phyloP scores from a whole-genome alignment of 2,113 vertebrate genomes.

The Planiliza haematocheilus region DNA sequence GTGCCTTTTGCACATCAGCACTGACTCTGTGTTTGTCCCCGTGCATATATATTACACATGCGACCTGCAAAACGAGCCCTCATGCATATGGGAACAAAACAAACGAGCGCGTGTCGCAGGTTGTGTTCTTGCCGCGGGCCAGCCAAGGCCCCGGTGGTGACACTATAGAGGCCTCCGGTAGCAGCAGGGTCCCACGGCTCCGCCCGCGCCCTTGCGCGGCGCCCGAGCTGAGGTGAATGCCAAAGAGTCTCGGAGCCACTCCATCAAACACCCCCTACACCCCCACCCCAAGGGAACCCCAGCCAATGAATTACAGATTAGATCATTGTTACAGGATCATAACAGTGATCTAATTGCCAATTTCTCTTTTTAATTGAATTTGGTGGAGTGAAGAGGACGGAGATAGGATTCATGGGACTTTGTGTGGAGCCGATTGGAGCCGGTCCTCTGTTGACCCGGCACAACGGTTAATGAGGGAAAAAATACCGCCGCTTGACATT shows the following conservation, averaged over 20 bases:
- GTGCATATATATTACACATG: not conserved
- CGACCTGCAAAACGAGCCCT: slow-evolving; percentile 28
- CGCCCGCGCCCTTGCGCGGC: slow-evolving; percentile 18
- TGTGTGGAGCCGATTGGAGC: slow-evolving; percentile 58
- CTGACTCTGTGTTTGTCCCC: slow-evolving; percentile 8
- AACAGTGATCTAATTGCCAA: slow-evolving; percentile 86
- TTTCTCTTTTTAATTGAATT: slow-evolving; percentile 88
- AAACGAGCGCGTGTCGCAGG: slow-evolving; percentile 35
- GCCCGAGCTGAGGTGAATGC: slow-evolving; percentile 68
- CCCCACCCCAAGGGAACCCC: slow-evolving; percentile 65
- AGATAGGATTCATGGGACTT: slow-evolving; percentile 74
- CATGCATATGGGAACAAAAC: slow-evolving; percentile 32
- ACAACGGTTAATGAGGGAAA: slow-evolving; percentile 59
- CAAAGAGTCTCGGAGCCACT: slow-evolving; percentile 70
- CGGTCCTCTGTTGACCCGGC: slow-evolving; percentile 59
- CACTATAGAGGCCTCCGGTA: not conserved
- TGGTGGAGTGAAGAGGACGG: slow-evolving; percentile 83
- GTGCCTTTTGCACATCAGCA: slow-evolving; percentile 42
- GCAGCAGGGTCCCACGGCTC: not conserved
- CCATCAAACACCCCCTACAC: slow-evolving; percentile 57
- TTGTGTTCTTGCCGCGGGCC: slow-evolving; percentile 75
- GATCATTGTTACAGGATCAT: slow-evolving; percentile 87
- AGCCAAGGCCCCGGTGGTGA: slow-evolving; percentile 24
- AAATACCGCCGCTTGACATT: slow-evolving; percentile 47
- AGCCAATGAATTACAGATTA: slow-evolving; percentile 87